Conservation (phyloP, 2,797 vertebrate species). For the Schizothorax lantsangensis region DNA sequence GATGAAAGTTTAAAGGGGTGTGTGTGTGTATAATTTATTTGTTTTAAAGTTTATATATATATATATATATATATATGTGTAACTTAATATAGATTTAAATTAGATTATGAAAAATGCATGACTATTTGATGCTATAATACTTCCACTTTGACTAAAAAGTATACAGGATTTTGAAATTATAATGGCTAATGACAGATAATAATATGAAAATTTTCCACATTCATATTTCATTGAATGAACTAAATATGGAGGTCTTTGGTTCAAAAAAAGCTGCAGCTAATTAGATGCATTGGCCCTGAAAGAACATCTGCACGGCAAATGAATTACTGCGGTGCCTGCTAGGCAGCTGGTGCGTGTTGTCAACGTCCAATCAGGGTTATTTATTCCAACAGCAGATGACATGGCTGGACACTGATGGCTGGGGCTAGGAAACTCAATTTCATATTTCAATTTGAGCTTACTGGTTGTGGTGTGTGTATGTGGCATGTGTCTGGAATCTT, state of each 20-base stretch:
- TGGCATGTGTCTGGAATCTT: neutral
- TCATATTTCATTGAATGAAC: slow-evolving; percentile 39
- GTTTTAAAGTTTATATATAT: neutral
- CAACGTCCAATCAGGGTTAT: slow-evolving; percentile 36
- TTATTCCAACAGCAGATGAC: slow-evolving; percentile 45
- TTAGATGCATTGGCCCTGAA: slow-evolving; percentile 56
- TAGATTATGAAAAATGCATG: neutral
- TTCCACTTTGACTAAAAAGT: neutral
- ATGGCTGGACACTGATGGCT: slow-evolving; percentile 34
- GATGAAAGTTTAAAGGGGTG: neutral
- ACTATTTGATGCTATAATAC: neutral
- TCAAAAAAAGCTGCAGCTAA: slow-evolving; percentile 50
- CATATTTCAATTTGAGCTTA: slow-evolving; percentile 17
- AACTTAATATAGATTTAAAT: neutral
- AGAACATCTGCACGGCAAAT: slow-evolving; percentile 53
- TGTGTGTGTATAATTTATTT: neutral
- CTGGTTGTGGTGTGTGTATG: slow-evolving; percentile 12
- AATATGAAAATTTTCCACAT: slow-evolving; percentile 24
- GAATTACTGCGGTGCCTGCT: slow-evolving; percentile 28
- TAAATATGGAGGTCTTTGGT: slow-evolving; percentile 44
- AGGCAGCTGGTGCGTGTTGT: slow-evolving; percentile 37
- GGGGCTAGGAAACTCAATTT: slow-evolving; percentile 34
- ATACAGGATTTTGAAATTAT: neutral
- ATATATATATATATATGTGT: neutral
- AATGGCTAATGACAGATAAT: slow-evolving; percentile 12